Evolutionary conservation across 2,888 invertebrate genomes (phyloP).

Genomic region (Campoplex nolae): DNA sequence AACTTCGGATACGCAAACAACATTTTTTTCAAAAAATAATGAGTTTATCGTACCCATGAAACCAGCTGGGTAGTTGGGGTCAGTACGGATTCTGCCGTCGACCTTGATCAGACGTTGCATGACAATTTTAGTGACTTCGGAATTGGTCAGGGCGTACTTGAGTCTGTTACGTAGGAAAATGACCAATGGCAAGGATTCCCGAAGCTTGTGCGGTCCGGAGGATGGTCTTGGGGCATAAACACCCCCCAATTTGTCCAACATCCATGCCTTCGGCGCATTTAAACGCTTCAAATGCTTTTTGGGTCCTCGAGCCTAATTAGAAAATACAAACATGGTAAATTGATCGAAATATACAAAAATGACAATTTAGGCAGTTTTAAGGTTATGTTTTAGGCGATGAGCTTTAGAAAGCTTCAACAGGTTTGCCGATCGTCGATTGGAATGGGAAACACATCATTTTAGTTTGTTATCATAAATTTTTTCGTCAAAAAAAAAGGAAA

Average conservation of each 20-base stretch:
- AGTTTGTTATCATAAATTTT: neutral
- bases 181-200: constrained; percentile 98
- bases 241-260: constrained; percentile 99
- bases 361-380: neutral
- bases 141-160: constrained; percentile 98
- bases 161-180: constrained; percentile 98
- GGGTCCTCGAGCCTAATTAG: constrained; percentile 96
- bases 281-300: constrained; percentile 99
- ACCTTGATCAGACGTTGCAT: constrained; percentile 99
- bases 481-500: neutral
- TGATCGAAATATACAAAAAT: constrained; percentile 34
- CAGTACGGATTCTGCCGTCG: constrained; percentile 99
- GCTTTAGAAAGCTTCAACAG: neutral
- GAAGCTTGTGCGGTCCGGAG: constrained; percentile 98
- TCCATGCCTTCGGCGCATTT: constrained; percentile 99
- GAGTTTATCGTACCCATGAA: constrained; percentile 93
- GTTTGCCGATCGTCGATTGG: neutral
- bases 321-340: neutral
- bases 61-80: constrained; percentile 98
- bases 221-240: constrained; percentile 99
- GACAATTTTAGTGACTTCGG: constrained; percentile 98
- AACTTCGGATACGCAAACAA: neutral
- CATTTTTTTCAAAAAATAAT: neutral
- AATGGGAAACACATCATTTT: neutral
- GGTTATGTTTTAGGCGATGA: neutral